Base-by-base conservation (phyloP, 2,888 invertebrate species). In the Darwinula stevensoni region DNA sequence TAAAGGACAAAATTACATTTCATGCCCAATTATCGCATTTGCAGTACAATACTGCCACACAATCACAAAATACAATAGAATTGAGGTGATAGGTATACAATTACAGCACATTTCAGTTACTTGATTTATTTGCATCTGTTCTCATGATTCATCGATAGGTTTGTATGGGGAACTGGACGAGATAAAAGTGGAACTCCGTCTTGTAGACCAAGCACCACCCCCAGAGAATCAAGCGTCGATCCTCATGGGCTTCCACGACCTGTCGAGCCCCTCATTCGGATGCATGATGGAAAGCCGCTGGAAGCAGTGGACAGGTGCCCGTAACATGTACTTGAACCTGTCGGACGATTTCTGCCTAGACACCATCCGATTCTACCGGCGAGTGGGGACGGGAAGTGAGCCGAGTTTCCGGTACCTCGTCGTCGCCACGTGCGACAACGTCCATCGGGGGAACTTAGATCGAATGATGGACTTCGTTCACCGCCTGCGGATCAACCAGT, bases 401-500 rank as follows among this genome's bases (percentile, higher is more conserved):
- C 9, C 6, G 9, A 22, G 6, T 6, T 22, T 22, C n/a, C 22
- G n/a, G 22, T 22, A 22, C 22, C 6, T 22, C n/a, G 22, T n/a
- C 9, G 9, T 22, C 22, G 22, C 22, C 22, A n/a, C 6, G n/a
- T n/a, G 6, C 9, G 22, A 22, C 22, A 22, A 22, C 22, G 22
- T 22, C 9, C 6, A 22, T 22, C 9, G n/a, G 22, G 9, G 22
- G 22, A 22, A 22, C 22, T n/a, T 6, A 6, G n/a, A 22, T n/a
- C 6, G n/a, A 22, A 22, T 22, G 22, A 22, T 22, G 22, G 22
- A 22, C 22, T 22, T 22, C 22, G 22, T 22, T 6, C 22, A 22
- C n/a, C 22, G 22, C 22, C 6, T 22, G 22, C 22, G 22, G n/a
- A 6, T 22, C 22, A 22, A 22, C 22, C 22, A n/a, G 22, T n/a